Evolutionary conservation across 2,888 invertebrate species (phyloP), one percentile per base, ranked within the genome.

Genomic region (Camptogramma bilineatum): DNA sequence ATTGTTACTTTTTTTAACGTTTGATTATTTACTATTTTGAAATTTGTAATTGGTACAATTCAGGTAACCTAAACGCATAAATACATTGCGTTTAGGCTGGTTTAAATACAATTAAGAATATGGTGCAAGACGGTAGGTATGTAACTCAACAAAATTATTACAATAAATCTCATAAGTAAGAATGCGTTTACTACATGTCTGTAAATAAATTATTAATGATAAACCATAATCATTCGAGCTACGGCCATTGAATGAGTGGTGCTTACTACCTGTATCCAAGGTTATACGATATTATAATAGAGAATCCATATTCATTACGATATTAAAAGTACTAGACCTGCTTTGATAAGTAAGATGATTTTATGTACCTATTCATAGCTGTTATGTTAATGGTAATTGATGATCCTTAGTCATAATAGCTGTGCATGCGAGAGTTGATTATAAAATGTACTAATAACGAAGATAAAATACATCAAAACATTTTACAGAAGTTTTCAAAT

Each of bases 221-320:
- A 18, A n/a, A 56, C 39, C 18, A n/a, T 48, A 48, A 48, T 55
- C 28, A 48, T 55, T 31, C 55, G 13, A 46, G 28, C 13, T 39
- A 24, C 54, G 34, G 2, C 34, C 13, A 39, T 39, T 39, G 34
- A 39, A 39, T 39, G 34, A n/a, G 28, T 34, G 19, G 47, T 48
- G 17, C 10, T 21, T 42, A 52, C 42, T 52, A 18, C 34, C n/a
- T 54, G 18, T 17, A 28, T n/a, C 16, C 56, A 57, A 57, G 50
- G 55, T 34, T 50, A 50, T 16, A 55, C 31, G 34, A 31, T 31
- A 31, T 47, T 47, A 39, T 31, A 31, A 31, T 39, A 39, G 13
- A 39, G 13, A 13, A 39, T 13, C 34, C 34, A 34, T 39, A 13
- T 39, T 39, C 34, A 34, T 39, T 39, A 28, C 5, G 24, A 0